Evolutionary conservation across 2,113 vertebrate species (phyloP).

Genomic region (Morone saxatilis): DNA sequence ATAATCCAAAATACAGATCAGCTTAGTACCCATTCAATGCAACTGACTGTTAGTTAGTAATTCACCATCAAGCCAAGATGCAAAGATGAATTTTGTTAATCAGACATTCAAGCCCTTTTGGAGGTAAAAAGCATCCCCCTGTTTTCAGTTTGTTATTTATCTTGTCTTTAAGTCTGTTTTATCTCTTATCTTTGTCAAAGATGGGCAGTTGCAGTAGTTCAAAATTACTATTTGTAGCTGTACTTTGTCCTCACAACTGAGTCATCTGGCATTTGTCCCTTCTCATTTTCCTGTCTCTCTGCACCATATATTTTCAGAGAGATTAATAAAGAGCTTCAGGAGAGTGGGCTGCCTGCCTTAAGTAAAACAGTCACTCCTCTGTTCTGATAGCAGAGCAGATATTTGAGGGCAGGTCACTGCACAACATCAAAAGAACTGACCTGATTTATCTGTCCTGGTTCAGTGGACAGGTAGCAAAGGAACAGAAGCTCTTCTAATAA

Average conservation of each 20-base stretch:
- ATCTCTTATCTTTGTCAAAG: background rate
- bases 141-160: background rate
- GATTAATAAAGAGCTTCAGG: conserved; percentile 59
- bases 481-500: conserved; percentile 55
- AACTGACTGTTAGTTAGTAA: too few relatives aligned
- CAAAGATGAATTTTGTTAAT: background rate
- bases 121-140: background rate
- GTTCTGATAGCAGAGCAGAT: conserved; percentile 62
- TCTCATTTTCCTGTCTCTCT: conserved; percentile 57
- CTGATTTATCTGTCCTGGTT: conserved; percentile 63
- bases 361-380: conserved; percentile 62
- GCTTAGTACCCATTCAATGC: too few relatives aligned
- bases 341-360: conserved; percentile 24
- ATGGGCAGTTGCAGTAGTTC: background rate
- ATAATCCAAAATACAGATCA: too few relatives aligned
- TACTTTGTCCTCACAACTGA: background rate
- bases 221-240: background rate
- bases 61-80: too few relatives aligned
- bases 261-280: conserved; percentile 15
- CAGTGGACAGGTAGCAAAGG: conserved; percentile 66
- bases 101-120: background rate
- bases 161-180: too few relatives aligned
- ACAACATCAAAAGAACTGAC: conserved; percentile 71
- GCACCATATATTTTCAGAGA: conserved; percentile 25
- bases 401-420: conserved; percentile 58